Evolutionary conservation across 2,797 vertebrate species (phyloP).

Genomic region (Agapornis canus): DNA sequence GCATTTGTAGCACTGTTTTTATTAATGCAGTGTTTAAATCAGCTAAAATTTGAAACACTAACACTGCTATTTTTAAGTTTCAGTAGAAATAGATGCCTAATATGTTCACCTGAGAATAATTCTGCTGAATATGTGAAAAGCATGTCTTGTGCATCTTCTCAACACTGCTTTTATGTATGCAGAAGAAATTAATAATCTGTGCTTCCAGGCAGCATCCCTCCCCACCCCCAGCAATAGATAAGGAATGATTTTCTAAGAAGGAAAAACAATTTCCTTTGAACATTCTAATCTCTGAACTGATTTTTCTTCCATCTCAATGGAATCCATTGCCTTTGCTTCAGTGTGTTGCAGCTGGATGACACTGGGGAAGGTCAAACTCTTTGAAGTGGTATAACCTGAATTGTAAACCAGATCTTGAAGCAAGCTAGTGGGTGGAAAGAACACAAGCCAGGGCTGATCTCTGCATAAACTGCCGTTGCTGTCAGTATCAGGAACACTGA

Average conservation of each 20-base stretch:
- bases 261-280: conserved; percentile 21
- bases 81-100: not conserved
- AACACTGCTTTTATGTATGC: not conserved
- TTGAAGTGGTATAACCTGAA: conserved; percentile 53
- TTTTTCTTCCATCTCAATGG: not conserved
- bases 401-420: conserved; percentile 15
- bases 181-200: not conserved
- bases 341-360: conserved; percentile 1
- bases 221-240: not conserved
- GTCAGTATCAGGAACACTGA: conserved; percentile 1
- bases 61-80: not conserved
- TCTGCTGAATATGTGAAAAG: not conserved
- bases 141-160: not conserved
- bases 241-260: not conserved
- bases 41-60: not conserved
- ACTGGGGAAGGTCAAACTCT: conserved; percentile 37
- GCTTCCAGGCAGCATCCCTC: not conserved
- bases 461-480: not conserved
- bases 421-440: conserved; percentile 37
- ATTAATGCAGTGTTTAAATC: not conserved
- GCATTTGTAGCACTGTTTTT: not conserved
- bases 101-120: not conserved
- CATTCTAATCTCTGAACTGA: not conserved
- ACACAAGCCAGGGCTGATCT: conserved; percentile 39
- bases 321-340: not conserved